Conservation (phyloP, 2,888 invertebrate genomes). For the Ormyrus nitidulus region DNA sequence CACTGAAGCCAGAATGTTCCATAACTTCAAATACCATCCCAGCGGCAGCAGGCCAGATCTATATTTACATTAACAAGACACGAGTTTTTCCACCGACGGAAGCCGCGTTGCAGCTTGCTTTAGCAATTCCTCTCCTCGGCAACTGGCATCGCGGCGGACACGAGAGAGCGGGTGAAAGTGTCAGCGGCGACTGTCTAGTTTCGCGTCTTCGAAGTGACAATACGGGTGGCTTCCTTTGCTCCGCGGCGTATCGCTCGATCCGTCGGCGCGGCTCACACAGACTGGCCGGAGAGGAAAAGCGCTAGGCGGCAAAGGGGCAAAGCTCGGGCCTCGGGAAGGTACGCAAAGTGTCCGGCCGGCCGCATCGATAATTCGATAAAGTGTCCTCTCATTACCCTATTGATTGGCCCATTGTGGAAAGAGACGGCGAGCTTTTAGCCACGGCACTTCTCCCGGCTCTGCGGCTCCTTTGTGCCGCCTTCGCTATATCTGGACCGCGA, state of each 20-base stretch:
- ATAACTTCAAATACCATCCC: too few relatives aligned
- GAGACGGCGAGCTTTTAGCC: slow-evolving; percentile 66
- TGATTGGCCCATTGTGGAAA: slow-evolving; percentile 74
- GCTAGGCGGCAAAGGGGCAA: slow-evolving; percentile 17
- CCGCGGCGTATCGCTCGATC: slow-evolving; percentile 17
- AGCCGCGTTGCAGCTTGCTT: too few relatives aligned
- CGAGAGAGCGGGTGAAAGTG: slow-evolving; percentile 69
- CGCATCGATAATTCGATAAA: slow-evolving; percentile 74
- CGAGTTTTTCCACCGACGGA: too few relatives aligned
- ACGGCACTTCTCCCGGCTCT: slow-evolving; percentile 55
- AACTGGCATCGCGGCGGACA: too few relatives aligned
- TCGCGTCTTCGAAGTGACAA: slow-evolving; percentile 51
- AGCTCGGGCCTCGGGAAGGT: slow-evolving; percentile 59
- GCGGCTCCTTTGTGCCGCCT: slow-evolving; percentile 22
- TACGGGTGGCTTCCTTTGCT: slow-evolving; percentile 48
- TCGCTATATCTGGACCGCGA: not conserved
- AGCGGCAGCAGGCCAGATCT: too few relatives aligned
- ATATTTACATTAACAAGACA: too few relatives aligned
- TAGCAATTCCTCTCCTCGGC: too few relatives aligned
- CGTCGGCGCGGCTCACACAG: slow-evolving; percentile 49
- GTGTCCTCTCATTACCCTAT: slow-evolving; percentile 75
- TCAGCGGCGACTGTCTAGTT: slow-evolving; percentile 68
- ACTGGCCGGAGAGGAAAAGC: slow-evolving; percentile 63
- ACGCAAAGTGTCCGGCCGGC: slow-evolving; percentile 66
- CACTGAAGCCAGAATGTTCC: not conserved